Base-by-base conservation (phyloP, 2,797 vertebrate genomes). In the Manis crassicaudata region DNA sequence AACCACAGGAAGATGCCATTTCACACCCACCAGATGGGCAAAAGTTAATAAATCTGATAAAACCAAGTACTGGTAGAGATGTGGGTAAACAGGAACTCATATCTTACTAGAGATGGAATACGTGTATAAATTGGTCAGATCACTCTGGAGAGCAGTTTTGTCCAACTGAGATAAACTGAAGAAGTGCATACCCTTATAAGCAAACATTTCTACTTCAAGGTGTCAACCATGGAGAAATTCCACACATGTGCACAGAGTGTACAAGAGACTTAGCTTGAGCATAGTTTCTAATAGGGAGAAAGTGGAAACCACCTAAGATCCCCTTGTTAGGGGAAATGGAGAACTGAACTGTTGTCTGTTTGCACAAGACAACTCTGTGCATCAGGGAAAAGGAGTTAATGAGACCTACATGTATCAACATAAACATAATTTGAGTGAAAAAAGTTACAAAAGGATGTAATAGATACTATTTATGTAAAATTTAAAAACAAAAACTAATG, bases 221-320 rank as follows among this genome's bases (percentile, higher is more conserved):
- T 80, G 46, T 92, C 72, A 90, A 12, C 72, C 46, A 81, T 82
- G 75, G 92, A 88, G 84, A 94, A 82, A 32, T 43, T 84, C 40
- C 67, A n/a, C 75, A 46, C 52, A 72, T 67, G 52, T 17, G 13
- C 12, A 25, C 62, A 62, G 17, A 18, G 20, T 4, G 1, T 76
- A 37, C 23, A 80, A 54, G 85, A 83, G 32, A 68, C 37, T 60
- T 87, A 29, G 40, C 35, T 77, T 93, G 65, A 81, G 9, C 20
- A 2, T 95, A 60, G 37, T 93, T 94, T 91, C 84, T 90, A 87
- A 80, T 76, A 75, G 67, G 13, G 52, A 93, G 90, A 75, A 96
- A 52, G 40, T 94, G 93, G 95, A 96, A 96, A 96, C 87, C 35
- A 96, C 95, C 95, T 84, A 90, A 81, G 17, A 90, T n/a, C 52